Evolutionary conservation across 2,797 vertebrate genomes (phyloP).

Genomic region (Eurystomus glaucurus): DNA sequence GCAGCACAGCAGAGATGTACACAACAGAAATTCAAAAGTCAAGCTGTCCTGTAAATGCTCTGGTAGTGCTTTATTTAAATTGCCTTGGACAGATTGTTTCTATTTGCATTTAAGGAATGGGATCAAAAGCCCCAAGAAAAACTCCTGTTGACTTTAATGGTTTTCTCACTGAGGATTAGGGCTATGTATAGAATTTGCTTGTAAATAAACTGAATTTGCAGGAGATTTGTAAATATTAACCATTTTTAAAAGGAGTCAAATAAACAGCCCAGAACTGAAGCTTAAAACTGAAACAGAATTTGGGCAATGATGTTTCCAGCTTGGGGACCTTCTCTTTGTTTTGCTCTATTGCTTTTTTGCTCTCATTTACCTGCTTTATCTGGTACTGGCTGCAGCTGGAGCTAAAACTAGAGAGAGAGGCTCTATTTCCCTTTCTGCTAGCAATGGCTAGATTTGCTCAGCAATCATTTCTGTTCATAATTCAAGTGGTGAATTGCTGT

Average conservation of each 20-base stretch:
- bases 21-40: background rate
- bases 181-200: background rate
- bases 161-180: background rate
- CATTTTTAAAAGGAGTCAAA: background rate
- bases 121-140: background rate
- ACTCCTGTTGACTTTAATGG: background rate
- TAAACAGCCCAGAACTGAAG: background rate
- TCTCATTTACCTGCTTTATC: background rate
- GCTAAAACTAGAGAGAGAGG: background rate
- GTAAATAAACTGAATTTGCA: background rate
- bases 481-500: constrained; percentile 6
- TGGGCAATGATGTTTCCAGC: background rate
- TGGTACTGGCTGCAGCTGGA: background rate
- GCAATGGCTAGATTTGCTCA: background rate
- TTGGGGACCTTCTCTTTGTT: background rate
- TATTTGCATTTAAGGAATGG: background rate
- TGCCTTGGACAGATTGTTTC: background rate
- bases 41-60: background rate
- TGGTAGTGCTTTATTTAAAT: background rate
- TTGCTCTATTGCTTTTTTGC: background rate
- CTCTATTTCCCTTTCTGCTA: constrained; percentile 3
- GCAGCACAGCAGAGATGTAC: background rate
- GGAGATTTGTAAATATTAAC: background rate
- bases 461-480: constrained; percentile 11
- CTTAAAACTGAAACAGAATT: background rate